These are phyloP conservation scores for Vipera ursinii DNA, from an alignment of 2,797 vertebrate genomes.

Conservation along the genomic window DNA sequence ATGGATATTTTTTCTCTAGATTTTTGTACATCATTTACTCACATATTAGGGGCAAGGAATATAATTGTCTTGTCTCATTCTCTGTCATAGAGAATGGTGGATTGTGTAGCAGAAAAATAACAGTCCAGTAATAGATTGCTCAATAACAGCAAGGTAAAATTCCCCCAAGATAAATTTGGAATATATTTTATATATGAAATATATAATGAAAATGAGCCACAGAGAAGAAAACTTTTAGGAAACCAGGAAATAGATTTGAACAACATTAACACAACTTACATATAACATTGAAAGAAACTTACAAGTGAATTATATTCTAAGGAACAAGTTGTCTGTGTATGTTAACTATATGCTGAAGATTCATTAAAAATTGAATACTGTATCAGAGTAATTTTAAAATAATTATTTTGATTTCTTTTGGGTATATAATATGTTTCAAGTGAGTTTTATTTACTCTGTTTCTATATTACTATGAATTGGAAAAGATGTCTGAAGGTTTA, in stretches of 20 bases:
- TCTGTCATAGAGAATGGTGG: not conserved
- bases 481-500: not conserved
- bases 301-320: not conserved
- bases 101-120: not conserved
- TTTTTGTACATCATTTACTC: not conserved
- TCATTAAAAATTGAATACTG: not conserved
- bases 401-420: not conserved
- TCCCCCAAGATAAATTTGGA: not conserved
- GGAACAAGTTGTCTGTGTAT: not conserved
- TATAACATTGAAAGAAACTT: not conserved
- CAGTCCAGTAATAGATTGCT: not conserved
- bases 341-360: not conserved
- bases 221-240: not conserved
- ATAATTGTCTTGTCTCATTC: not conserved
- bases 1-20: not conserved
- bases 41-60: not conserved
- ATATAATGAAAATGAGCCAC: not conserved
- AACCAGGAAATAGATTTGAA: not conserved
- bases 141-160: not conserved
- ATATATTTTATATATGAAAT: no score
- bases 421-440: not conserved
- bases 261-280: not conserved
- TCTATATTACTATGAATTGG: not conserved
- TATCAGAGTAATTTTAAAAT: not conserved
- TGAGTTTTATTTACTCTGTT: not conserved